Conservation (phyloP, 2,113 vertebrate genomes). For the Isurus oxyrinchus region DNA sequence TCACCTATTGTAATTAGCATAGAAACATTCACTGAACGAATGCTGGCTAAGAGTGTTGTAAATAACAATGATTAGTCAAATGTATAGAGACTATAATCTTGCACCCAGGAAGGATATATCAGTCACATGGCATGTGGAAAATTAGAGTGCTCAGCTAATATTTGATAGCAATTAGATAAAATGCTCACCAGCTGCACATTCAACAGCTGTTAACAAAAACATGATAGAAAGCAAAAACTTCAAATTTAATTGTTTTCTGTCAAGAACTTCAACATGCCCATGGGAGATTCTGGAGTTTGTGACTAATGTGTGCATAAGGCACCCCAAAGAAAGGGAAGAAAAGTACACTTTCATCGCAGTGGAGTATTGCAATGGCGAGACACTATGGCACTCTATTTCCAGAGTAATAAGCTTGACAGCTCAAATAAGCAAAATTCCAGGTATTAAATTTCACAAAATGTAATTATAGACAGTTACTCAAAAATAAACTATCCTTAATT, state of each 20-base stretch:
- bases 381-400: neutral
- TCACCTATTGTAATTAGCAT: neutral
- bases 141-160: neutral
- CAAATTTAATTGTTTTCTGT: neutral
- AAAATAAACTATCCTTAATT: neutral
- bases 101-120: neutral
- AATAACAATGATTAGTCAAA: slow-evolving; percentile 22
- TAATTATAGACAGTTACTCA: neutral
- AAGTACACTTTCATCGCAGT: neutral
- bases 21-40: neutral
- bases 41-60: neutral
- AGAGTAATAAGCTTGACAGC: neutral
- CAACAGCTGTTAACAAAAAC: slow-evolving; percentile 1
- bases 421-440: slow-evolving; percentile 16
- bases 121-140: neutral
- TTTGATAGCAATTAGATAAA: neutral
- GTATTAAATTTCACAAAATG: slow-evolving; percentile 19
- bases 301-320: neutral
- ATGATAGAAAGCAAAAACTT: neutral
- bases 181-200: neutral
- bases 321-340: neutral
- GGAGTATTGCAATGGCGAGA: neutral
- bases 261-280: slow-evolving; percentile 10
- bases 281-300: neutral
- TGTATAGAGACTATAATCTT: neutral